Evolutionary conservation across 2,113 vertebrate genomes (phyloP).

Genomic region (Anthoscopus minutus): DNA sequence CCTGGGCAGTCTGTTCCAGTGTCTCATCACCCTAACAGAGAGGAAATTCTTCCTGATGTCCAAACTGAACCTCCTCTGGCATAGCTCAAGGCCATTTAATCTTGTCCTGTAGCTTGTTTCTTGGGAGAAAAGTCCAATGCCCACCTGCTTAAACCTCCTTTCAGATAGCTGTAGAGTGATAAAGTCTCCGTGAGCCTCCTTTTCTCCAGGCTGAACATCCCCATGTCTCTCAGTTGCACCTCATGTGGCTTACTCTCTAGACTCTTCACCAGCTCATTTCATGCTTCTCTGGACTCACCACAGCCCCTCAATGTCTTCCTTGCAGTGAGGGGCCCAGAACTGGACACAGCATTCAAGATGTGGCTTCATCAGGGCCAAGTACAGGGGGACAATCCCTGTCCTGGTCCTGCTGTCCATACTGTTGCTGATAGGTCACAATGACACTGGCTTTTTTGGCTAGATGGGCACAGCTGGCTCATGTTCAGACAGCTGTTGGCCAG

Average conservation of each 20-base stretch:
- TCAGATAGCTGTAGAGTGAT: not conserved
- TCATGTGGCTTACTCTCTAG: not conserved
- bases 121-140: not conserved
- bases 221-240: not conserved
- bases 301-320: not conserved
- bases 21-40: not conserved
- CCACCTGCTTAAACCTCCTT: not conserved
- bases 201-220: not conserved
- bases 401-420: not conserved
- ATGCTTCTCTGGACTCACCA: not conserved
- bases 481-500: not conserved
- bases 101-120: not conserved
- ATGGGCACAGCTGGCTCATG: not conserved
- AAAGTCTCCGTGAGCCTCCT: not conserved
- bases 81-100: not conserved
- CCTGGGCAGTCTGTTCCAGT: not conserved
- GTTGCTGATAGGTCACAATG: not conserved
- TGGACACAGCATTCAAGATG: accelerated
- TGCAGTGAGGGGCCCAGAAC: not conserved
- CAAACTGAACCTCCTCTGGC: not conserved
- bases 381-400: not conserved
- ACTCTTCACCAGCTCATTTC: not conserved
- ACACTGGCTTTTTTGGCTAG: not conserved
- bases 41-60: not conserved
- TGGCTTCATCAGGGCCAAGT: not conserved